These are phyloP conservation scores for human DNA, from an alignment of 2,113 vertebrate species.

Conservation along the genomic window DNA sequence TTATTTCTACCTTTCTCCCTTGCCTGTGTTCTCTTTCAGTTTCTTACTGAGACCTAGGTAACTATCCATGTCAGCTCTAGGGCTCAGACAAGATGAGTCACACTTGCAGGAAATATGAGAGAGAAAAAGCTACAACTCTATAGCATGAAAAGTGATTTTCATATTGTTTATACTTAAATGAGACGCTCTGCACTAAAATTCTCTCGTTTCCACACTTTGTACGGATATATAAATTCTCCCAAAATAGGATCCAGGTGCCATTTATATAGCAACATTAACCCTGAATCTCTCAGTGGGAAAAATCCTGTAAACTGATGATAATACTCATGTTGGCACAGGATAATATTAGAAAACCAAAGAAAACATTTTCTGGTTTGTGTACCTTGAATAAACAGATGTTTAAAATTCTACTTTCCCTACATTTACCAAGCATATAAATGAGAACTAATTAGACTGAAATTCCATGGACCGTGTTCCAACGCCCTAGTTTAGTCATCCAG, in stretches of 20 bases:
- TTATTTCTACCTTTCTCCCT: background rate
- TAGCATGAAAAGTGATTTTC: constrained; percentile 5
- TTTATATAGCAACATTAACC: constrained; percentile 31
- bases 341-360: constrained; percentile 40
- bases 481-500: constrained; percentile 45
- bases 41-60: background rate
- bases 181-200: background rate
- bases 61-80: background rate
- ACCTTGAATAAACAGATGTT: constrained; percentile 68
- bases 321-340: background rate
- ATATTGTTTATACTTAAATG: background rate
- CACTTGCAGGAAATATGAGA: background rate
- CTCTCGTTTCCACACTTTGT: background rate
- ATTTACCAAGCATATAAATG: constrained; percentile 27
- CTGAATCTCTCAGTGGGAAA: background rate
- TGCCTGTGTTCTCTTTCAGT: background rate
- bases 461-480: constrained; percentile 50
- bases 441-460: constrained; percentile 50
- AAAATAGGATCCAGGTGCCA: background rate
- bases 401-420: constrained; percentile 29
- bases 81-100: background rate
- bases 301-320: background rate
- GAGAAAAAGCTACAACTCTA: background rate
- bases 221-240: background rate
- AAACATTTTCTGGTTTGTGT: constrained; percentile 55